Evolutionary conservation across 2,113 vertebrate species (phyloP), one percentile per base, ranked within the genome.

Genomic region (Ia io): DNA sequence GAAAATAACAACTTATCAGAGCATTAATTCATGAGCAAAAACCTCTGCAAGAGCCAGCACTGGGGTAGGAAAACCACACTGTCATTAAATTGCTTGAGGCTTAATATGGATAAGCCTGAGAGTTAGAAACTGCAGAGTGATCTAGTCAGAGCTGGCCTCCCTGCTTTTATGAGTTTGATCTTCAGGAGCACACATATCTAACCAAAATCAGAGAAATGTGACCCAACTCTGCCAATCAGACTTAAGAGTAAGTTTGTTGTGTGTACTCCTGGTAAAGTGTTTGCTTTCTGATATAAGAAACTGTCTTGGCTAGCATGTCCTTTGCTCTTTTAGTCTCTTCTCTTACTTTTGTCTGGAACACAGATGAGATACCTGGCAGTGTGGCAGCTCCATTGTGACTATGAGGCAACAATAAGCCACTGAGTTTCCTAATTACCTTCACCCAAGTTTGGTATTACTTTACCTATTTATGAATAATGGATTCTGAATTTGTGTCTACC

Each of bases 281-380:
- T 90, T 40, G 9, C 22, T 92, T 90, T 85, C 28, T 69, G 18
- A 37, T 88, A 84, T 73, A 59, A 88, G 17, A 30, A 87, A 37
- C 17, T 70, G 51, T 59, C 23, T 51, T 65, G 2, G 9, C 20
- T 93, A 47, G 7, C 18, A 70, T 30, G 6, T 4, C 20, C 3
- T 94, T 59, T 88, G 32, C 47, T 69, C 42, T 73, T 42, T 42
- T 37, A 67, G 13, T 83, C 4, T 69, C 2, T 84, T 67, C 12
- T 71, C 42, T 53, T 67, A 6, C 28, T 84, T 70, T 35, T 91
- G 17, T 80, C 61, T 84, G 28, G 22, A 83, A 44, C 16, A 44
- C 37, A 78, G 14, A 82, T 83, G 20, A 90, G 8, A 69, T 84
- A 8, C 10, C 61, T 67, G 28, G 35, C 69, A 70, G 12, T 20